Base-by-base conservation (phyloP, 2,797 vertebrate species). In the Nasua narica region DNA sequence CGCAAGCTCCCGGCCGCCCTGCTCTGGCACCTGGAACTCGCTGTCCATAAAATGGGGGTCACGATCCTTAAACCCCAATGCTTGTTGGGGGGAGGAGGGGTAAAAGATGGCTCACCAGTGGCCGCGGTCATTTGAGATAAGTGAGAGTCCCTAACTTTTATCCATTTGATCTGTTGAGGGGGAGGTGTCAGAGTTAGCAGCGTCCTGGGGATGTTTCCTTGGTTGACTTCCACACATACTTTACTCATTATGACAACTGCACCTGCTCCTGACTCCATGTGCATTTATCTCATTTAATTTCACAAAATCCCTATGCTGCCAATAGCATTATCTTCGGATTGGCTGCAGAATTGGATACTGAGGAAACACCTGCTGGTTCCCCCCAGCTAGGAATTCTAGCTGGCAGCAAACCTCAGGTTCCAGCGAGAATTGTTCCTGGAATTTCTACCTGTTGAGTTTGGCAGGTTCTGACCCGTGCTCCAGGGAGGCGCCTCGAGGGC, bases 1-100 rank as follows among this genome's bases (percentile, higher is more conserved):
- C 3, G 18, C 27, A 50, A 27, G n/a, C 50, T 77, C 58, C 72
- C 0, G 0, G 43, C 78, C 29, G 37, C 69, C 60, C 27, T 0
- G 40, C 13, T 16, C 52, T 14, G 9, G 19, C 4, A 1, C 67
- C 37, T 54, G 48, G 48, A 97, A 46, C 23, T 74, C 69, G 29
- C 11, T 40, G 3, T 84, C 86, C 27, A 11, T 27, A 11, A 79
- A 52, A 5, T 40, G 48, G 37, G 37, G 9, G 14, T 3, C 5
- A 29, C 19, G 46, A 21, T 56, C 40, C 54, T 58, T 52, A 52
- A 2, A 8, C 16, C n/a, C 27, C 27, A 56, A n/a, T 5, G 48
- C 32, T 62, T 72, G 32, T 40, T 46, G 54, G 35, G 50, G 58
- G 56, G 50, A 15, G 14, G 25, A 10, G 7, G 13, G 25, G 25